Percentiles rank a stretch among this genome's conserved stretches.
Evolutionary conservation across 2,113 vertebrate genomes (phyloP).

Genomic region (Thryonomys swinderianus): DNA sequence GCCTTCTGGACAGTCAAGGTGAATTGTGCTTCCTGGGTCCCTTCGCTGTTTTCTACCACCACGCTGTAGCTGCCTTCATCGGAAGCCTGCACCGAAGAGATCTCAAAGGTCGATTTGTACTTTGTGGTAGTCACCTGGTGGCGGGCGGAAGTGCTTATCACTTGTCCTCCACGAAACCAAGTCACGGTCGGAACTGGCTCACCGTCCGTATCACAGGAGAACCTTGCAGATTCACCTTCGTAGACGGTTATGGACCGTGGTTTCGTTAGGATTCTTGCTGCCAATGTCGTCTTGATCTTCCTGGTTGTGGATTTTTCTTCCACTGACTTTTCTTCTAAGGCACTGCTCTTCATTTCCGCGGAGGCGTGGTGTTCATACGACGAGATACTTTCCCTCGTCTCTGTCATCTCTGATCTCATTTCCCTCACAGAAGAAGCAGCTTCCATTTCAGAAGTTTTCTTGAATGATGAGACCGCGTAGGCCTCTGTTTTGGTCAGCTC

Average conservation of each 20-base stretch:
- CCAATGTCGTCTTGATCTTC: conserved; percentile 89
- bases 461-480: conserved; percentile 93
- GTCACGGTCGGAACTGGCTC: conserved; percentile 93
- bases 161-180: conserved; percentile 90
- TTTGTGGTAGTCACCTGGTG: conserved; percentile 91
- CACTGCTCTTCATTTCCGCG: conserved; percentile 89
- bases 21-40: conserved; percentile 94
- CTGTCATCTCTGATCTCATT: conserved; percentile 91
- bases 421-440: conserved; percentile 92
- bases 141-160: conserved; percentile 88
- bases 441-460: conserved; percentile 92
- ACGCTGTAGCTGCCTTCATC: conserved; percentile 96
- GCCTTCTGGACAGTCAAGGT: conserved; percentile 92
- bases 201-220: conserved; percentile 95
- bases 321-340: conserved; percentile 84
- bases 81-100: conserved; percentile 91
- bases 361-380: conserved; percentile 90
- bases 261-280: conserved; percentile 93
- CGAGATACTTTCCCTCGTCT: conserved; percentile 89
- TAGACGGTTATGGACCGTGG: conserved; percentile 93
- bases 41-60: conserved; percentile 93
- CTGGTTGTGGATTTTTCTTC: conserved; percentile 89
- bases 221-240: conserved; percentile 93
- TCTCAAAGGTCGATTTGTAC: conserved; percentile 94
- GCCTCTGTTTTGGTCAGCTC: conserved; percentile 93